These are phyloP conservation scores for Champsocephalus esox DNA, from an alignment of 2,797 vertebrate species.

Conservation along the genomic window DNA sequence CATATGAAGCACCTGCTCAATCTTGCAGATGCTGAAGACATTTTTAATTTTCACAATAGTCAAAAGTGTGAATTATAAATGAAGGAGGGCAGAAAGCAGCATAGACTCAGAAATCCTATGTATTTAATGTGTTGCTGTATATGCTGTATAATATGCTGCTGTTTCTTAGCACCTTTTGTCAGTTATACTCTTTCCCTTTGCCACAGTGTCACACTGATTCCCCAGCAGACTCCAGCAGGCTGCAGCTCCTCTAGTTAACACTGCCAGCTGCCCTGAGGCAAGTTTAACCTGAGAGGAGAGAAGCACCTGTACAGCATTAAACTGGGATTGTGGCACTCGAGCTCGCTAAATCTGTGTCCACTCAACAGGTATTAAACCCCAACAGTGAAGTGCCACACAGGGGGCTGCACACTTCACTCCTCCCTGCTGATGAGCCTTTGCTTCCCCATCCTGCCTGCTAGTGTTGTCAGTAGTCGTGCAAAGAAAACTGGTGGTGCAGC, in stretches of 20 bases:
- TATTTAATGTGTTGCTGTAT: not conserved
- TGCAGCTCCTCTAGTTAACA: slow-evolving; percentile 43
- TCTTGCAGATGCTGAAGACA: not conserved
- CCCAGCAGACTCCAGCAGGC: slow-evolving; percentile 34
- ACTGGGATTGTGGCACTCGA: slow-evolving; percentile 58
- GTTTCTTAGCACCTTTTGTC: not conserved
- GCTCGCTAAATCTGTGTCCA: slow-evolving; percentile 77
- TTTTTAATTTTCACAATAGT: not conserved
- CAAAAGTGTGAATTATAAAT: too few species aligned
- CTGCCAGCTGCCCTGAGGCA: slow-evolving; percentile 64
- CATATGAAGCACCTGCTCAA: not conserved
- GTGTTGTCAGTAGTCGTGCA: slow-evolving; percentile 27
- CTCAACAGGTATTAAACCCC: slow-evolving; percentile 79
- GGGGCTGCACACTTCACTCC: slow-evolving; percentile 44
- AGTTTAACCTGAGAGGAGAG: slow-evolving; percentile 60
- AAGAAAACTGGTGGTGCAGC: slow-evolving; percentile 29
- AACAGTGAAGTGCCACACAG: slow-evolving; percentile 53
- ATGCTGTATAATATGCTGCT: not conserved
- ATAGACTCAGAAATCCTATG: not conserved
- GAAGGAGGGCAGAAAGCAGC: not conserved
- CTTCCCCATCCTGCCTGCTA: slow-evolving; percentile 35
- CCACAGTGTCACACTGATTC: slow-evolving; percentile 33
- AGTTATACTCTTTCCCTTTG: slow-evolving; percentile 8
- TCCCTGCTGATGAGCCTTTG: slow-evolving; percentile 54
- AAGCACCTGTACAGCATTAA: slow-evolving; percentile 73